These are phyloP conservation scores for Dynastes tityus DNA, from an alignment of 2,888 invertebrate genomes.

Conservation along the genomic window DNA sequence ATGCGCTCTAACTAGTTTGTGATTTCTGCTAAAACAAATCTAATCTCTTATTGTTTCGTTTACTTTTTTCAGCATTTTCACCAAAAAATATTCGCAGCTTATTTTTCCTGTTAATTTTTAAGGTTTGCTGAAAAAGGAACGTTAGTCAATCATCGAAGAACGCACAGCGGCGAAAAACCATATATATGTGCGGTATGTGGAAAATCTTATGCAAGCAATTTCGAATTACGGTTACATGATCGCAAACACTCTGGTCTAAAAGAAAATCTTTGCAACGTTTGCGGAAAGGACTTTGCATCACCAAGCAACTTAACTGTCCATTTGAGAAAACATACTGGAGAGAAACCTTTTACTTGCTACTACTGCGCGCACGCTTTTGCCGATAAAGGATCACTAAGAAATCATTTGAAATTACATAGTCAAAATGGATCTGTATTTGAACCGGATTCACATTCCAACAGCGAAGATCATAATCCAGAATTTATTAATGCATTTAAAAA, in stretches of 20 bases:
- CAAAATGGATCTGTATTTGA: background rate
- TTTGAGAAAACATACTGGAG: slow-evolving; percentile 70
- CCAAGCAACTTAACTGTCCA: slow-evolving; percentile 68
- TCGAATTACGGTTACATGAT: slow-evolving; percentile 60
- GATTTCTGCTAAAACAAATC: no score
- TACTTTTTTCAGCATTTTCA: no score
- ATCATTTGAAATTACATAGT: slow-evolving; percentile 57
- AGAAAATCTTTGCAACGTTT: slow-evolving; percentile 64
- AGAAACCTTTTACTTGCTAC: slow-evolving; percentile 72
- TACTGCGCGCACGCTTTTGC: slow-evolving; percentile 68
- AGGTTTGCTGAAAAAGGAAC: slow-evolving; percentile 62
- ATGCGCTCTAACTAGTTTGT: no score
- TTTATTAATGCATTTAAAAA: no score
- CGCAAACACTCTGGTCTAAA: slow-evolving; percentile 68
- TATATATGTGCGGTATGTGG: slow-evolving; percentile 60
- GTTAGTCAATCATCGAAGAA: slow-evolving; percentile 59
- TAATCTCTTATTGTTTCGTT: no score
- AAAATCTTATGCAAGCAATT: slow-evolving; percentile 59
- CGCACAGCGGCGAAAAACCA: slow-evolving; percentile 61
- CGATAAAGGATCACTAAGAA: slow-evolving; percentile 66
- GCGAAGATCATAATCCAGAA: no score
- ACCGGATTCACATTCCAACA: slow-evolving; percentile 1
- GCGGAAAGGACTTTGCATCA: slow-evolving; percentile 66
- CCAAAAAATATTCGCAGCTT: background rate
- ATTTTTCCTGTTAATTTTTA: slow-evolving; percentile 23